Base-by-base conservation (phyloP, 2,888 invertebrate genomes). In the Crematogaster levior region DNA sequence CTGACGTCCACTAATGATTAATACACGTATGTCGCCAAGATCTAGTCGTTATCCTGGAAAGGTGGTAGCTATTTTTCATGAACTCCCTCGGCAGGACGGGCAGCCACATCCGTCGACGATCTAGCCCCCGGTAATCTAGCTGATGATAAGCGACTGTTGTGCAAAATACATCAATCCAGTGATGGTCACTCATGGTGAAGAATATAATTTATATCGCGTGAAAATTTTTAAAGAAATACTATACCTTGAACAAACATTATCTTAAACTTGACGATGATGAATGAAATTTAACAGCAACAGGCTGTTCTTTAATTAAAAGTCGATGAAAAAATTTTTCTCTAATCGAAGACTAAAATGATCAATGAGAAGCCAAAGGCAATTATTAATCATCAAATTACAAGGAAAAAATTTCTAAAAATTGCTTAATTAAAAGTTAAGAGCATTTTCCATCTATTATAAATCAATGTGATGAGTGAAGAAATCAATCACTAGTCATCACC, bases 1-100 rank as follows among this genome's bases (percentile, higher is more conserved):
- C 73, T 51, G 61, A 61, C 27, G 51, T 74, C 48, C 30, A 86
- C 86, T 89, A 87, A 88, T 86, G 86, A 90, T 90, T 90, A 89
- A 87, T 86, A 89, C 88, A 89, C 84, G 27, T 75, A 27, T 70
- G 77, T 68, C 56, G 70, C 70, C 56, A 79, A 79, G 77, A 79
- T 56, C 77, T 77, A 43, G 30, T 66, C 77, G 66, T 56, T 77
- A 77, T 56, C 68, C 34, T 43, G 56, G 43, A 68, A 77, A 77
- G 56, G 77, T 79, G 24, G 77, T 70, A 46, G 77, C 77, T 79
- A 79, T 79, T 79, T 79, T 79, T 79, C 77, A 79, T 18, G 56
- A n/a, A 58, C 68, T n/a, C n/a, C 34, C 46, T 68, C 12, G 21
- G 37, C 37, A 34, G 43, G 56, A 56, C 56, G 24, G 56, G 24